These are phyloP conservation scores for Actinernus sp. DNA, from an alignment of 92 coral and sea anemone species.

Conservation along the genomic window DNA sequence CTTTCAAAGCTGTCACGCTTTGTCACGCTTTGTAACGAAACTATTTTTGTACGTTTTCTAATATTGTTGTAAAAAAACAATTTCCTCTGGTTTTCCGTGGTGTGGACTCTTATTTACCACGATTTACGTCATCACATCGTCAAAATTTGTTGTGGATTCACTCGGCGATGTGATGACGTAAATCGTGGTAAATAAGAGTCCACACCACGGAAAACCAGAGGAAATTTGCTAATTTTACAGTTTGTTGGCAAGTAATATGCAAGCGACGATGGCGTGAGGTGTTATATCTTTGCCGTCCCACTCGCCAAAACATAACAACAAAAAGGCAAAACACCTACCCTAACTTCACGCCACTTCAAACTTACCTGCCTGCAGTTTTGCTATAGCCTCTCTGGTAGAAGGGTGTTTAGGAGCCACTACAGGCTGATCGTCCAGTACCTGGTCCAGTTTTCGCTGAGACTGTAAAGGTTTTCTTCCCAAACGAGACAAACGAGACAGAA, in stretches of 20 bases:
- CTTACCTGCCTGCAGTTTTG: constrained; percentile 24
- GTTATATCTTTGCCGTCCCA: neutral
- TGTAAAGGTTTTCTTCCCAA: constrained; percentile 74
- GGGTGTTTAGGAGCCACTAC: constrained; percentile 87
- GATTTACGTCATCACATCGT: too few species aligned
- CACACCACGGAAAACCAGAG: neutral
- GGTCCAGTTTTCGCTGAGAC: constrained; percentile 72
- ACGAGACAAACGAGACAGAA: constrained; percentile 71
- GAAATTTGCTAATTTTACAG: neutral
- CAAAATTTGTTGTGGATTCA: neutral
- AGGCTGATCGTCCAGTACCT: constrained; percentile 85
- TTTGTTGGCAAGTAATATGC: neutral
- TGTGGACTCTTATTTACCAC: too few species aligned
- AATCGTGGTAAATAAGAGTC: neutral
- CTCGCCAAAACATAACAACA: neutral
- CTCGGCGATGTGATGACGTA: neutral
- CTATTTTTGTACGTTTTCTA: too few species aligned
- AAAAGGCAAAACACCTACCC: neutral
- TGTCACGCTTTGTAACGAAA: too few species aligned
- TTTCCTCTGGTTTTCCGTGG: too few species aligned
- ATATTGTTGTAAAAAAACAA: too few species aligned
- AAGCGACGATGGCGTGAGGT: neutral
- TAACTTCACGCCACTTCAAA: neutral
- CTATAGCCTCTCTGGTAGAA: constrained; percentile 68
- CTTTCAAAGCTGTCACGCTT: too few species aligned